Conservation (phyloP, 1,140 invertebrate species). For the Pogonomyrmex barbatus region DNA sequence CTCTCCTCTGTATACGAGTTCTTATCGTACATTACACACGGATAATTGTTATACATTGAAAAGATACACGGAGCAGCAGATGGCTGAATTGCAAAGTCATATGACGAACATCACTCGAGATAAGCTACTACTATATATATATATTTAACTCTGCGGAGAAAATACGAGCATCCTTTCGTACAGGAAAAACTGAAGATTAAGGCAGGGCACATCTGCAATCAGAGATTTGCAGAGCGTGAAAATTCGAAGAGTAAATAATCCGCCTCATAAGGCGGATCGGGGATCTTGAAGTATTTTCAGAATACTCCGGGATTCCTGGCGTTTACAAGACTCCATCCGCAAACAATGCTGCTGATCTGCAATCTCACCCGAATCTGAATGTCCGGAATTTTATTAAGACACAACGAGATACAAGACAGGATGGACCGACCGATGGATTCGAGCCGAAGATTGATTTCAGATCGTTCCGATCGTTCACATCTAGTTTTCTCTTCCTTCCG, state of each 20-base stretch:
- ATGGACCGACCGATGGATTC: too few relatives aligned
- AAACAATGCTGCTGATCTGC: neutral
- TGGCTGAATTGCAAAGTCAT: conserved; percentile 2
- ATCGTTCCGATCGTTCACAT: neutral
- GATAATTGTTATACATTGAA: neutral
- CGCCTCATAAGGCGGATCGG: neutral
- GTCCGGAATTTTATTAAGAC: neutral
- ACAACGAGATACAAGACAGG: neutral
- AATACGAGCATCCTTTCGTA: neutral
- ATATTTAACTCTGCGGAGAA: neutral
- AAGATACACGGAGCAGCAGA: neutral
- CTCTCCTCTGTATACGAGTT: neutral
- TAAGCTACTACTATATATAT: neutral
- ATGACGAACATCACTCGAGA: neutral
- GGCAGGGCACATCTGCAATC: neutral
- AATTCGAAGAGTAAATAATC: neutral
- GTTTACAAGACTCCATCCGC: neutral
- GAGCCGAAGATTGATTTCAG: neutral
- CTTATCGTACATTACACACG: neutral
- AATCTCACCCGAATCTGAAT: neutral
- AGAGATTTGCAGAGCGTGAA: neutral
- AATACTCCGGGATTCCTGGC: neutral
- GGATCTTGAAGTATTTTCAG: conserved; percentile 29
- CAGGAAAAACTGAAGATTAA: neutral
- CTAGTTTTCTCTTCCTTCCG: neutral